phyloP scores from a whole-genome alignment of 2,888 invertebrate species.

The Geotrupes spiniger region DNA sequence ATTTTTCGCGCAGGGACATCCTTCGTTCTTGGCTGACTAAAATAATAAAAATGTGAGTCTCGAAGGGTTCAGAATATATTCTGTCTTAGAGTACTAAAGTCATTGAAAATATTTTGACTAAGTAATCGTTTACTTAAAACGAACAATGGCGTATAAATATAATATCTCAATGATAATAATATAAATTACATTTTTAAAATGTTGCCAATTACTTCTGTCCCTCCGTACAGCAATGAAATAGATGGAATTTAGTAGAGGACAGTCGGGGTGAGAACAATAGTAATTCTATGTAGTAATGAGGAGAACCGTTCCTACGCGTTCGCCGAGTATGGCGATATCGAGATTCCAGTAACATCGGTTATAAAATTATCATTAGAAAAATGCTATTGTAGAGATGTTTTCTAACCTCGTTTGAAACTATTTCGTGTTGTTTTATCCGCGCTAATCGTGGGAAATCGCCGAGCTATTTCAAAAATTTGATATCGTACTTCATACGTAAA shows the following conservation, averaged over 20 bases:
- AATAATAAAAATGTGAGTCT: too few species aligned
- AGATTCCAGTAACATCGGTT: conserved; percentile 29
- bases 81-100: too few species aligned
- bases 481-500: too few species aligned
- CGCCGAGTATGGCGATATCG: conserved; percentile 33
- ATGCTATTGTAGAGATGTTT: conserved; percentile 33
- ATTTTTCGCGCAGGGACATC: too few species aligned
- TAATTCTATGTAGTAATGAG: conserved; percentile 28
- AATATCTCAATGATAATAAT: too few species aligned
- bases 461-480: conserved; percentile 24
- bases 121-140: too few species aligned
- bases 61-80: too few species aligned
- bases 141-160: too few species aligned
- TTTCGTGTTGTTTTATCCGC: conserved; percentile 1
- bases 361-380: conserved; percentile 38
- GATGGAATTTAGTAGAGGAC: conserved; percentile 13
- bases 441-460: conserved; percentile 26
- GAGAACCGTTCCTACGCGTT: conserved; percentile 29
- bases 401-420: conserved; percentile 25
- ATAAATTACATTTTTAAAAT: not conserved
- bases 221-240: conserved; percentile 9
- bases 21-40: too few species aligned
- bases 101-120: too few species aligned
- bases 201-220: conserved; percentile 2
- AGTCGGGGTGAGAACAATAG: conserved; percentile 23